Base-by-base conservation (phyloP, 2,797 vertebrate genomes). In the Hemibagrus guttatus region DNA sequence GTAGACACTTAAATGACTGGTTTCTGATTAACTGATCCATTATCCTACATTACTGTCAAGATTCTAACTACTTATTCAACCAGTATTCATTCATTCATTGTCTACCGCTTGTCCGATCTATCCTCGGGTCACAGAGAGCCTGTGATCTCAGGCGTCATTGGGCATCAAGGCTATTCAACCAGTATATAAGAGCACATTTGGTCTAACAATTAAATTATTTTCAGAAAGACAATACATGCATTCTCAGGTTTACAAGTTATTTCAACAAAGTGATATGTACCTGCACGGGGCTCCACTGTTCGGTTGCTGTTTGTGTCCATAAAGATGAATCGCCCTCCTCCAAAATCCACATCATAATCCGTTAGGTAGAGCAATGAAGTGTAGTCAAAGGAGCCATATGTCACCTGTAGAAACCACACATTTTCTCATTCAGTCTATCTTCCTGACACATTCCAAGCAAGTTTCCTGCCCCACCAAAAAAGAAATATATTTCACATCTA, bases 331-430 rank as follows among this genome's bases (percentile, higher is more conserved):
- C 98, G 92, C 4, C 98, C 98, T 0, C 98, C 98, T 0, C 95
- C 96, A 0, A 99, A 99, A 85, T 99, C 97, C 0, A 93, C 89
- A 81, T 92, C 91, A 79, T 98, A 99, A 93, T 99, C 97, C 0
- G 98, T 98, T 81, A 99, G 96, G 87, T 99, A 99, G 0, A 99
- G 96, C 87, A 99, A 94, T 0, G 97, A 98, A 0, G 97, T 99
- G 91, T 99, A 99, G 93, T 99, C 98, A 85, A 99, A 99, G 2
- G 97, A 99, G 76, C 98, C 98, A 0, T 99, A 99, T 0, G 98
- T 98, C 88, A 97, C 96, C 98, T 99, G 91, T 75, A 5, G 88
- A 81, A 17, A 63, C 35, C 2, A 72, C 17, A 84, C n/a, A 28
- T 28, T 46, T 59, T 23, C 52, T 13, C 63, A 56, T 42, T 21